Evolutionary conservation across 1,140 invertebrate species (phyloP), one percentile per base, ranked within the genome.

Genomic region (Drosophila lacteicornis): DNA sequence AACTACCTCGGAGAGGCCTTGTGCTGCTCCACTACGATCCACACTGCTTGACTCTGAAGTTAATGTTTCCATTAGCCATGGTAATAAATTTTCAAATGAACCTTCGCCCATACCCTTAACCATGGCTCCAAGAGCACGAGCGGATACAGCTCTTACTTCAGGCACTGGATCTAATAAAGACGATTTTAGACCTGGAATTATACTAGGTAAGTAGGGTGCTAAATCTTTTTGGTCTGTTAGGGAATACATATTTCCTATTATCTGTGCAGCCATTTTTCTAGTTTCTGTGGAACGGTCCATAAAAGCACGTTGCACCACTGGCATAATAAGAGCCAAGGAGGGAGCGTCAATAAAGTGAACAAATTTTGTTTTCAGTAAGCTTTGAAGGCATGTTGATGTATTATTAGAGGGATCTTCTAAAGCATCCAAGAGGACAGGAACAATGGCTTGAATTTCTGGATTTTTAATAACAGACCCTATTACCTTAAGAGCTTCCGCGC

Each of bases 231-330:
- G 98, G 94, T 99, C 99, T 1, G 99, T 99, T 11, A 99, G 94
- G 0, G 98, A 99, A 93, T 99, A 99, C 98, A 99, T 99, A 93
- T 99, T 99, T 47, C 99, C 98, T 82, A 99, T 99, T 91, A 99
- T 99, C 93, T 98, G 97, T n/a, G 98, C 98, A 25, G 99, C 98
- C 98, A 99, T 99, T 94, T 99, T 99, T 84, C 98, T 95, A 0
- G 98, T 99, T 94, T 99, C 99, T 0, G 98, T 99, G 8, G 98
- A 98, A 57, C 99, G 94, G 94, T 99, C 98, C 93, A 98, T 96
- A 93, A 99, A 99, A 8, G 99, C 99, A 79, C 99, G 94, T 93
- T 99, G 97, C 19, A 99, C 98, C 0, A 99, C 98, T 1, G 99
- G 99, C 99, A 99, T 99, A 75, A 99, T 99, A 15, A 99, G 94